These are phyloP conservation scores for Neolamprologus toae DNA, from an alignment of 2,113 vertebrate species.

Conservation along the genomic window DNA sequence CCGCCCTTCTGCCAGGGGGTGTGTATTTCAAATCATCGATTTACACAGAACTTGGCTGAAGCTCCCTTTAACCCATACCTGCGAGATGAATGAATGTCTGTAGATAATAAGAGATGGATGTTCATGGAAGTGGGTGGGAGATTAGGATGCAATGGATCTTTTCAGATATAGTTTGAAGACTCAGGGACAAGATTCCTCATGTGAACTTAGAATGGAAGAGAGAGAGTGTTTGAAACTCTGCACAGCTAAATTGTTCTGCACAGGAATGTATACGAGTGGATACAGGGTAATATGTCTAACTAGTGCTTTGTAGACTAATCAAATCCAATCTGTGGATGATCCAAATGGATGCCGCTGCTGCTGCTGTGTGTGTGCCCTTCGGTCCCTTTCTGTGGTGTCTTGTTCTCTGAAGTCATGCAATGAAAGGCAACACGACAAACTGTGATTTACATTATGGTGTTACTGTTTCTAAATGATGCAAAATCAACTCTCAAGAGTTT, in stretches of 20 bases:
- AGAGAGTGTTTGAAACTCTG: conserved; percentile 9
- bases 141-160: conserved; percentile 5
- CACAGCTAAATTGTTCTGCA: conserved; percentile 35
- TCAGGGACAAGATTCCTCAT: conserved; percentile 59
- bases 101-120: not conserved
- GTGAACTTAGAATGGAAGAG: conserved; percentile 2
- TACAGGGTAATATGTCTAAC: conserved; percentile 59
- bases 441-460: conserved; percentile 44
- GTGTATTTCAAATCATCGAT: conserved; percentile 26
- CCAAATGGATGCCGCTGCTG: conserved; percentile 11
- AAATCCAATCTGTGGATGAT: conserved; percentile 18
- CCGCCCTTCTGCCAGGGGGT: conserved; percentile 4
- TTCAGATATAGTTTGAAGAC: conserved; percentile 50
- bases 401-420: conserved; percentile 1
- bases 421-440: conserved; percentile 35
- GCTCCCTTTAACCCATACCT: conserved; percentile 51
- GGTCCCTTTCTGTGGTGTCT: not conserved
- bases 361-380: not conserved
- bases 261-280: conserved; percentile 38
- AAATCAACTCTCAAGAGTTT: conserved; percentile 44
- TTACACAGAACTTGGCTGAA: conserved; percentile 22
- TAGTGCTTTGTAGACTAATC: conserved; percentile 27
- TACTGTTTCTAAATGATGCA: conserved; percentile 55
- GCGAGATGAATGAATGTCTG: conserved; percentile 46
- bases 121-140: not conserved